A percentile compares a stretch with the other conserved stretches of the same genome.
phyloP scores from a whole-genome alignment of 2,113 vertebrate genomes.

The Seriola quinqueradiata region DNA sequence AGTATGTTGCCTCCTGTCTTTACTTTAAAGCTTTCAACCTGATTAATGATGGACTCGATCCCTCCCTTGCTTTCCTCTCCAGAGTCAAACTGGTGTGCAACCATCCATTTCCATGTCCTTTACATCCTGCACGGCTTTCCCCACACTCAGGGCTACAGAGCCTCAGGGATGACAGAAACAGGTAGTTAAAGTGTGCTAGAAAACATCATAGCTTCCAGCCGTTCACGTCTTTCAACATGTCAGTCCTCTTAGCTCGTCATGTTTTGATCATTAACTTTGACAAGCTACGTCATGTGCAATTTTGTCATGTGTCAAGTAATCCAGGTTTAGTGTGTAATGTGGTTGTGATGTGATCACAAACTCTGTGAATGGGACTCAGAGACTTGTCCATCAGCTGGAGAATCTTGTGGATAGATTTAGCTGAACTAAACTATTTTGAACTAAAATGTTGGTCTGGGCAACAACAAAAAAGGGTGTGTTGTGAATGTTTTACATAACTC shows the following conservation, averaged over 20 bases:
- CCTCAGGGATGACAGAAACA: slow-evolving; percentile 57
- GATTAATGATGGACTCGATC: slow-evolving; percentile 66
- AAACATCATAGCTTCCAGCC: slow-evolving; percentile 20
- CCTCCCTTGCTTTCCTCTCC: slow-evolving; percentile 32
- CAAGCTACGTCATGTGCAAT: slow-evolving; percentile 8
- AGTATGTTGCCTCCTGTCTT: slow-evolving; percentile 35
- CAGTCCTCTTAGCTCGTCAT: slow-evolving; percentile 21
- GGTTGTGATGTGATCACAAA: not conserved
- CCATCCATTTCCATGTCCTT: slow-evolving; percentile 62
- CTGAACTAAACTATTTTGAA: not conserved
- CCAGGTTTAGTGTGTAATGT: not conserved
- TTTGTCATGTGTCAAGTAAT: not conserved
- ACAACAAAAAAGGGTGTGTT: not conserved
- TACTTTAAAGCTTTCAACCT: slow-evolving; percentile 64
- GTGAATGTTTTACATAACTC: too few relatives aligned
- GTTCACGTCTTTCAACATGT: slow-evolving; percentile 52
- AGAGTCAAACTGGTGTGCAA: slow-evolving; percentile 41
- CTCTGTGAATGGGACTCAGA: not conserved
- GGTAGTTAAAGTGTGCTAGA: slow-evolving; percentile 44
- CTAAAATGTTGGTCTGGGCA: not conserved
- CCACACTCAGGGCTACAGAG: slow-evolving; percentile 3
- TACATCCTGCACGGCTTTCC: slow-evolving; percentile 9
- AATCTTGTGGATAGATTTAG: not conserved
- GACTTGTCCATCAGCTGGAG: not conserved
- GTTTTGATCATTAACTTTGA: slow-evolving; percentile 47